Conservation (phyloP, 2,797 vertebrate species). For the Pangasius krempfi region DNA sequence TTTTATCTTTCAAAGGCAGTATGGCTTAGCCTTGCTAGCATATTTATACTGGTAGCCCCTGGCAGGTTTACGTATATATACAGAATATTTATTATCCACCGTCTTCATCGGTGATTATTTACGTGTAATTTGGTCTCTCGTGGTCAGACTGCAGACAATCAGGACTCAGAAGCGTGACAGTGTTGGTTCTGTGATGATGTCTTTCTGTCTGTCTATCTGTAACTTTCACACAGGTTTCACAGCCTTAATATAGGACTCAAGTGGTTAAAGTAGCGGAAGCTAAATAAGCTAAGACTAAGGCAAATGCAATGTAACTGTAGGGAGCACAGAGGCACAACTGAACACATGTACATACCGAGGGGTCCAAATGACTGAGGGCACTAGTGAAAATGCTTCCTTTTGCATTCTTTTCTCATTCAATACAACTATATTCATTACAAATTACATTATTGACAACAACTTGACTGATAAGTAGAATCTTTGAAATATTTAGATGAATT, state of each 20-base stretch:
- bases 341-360: neutral
- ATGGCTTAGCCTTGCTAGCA: neutral
- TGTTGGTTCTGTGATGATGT: neutral
- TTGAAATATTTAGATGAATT: no score
- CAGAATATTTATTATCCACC: neutral
- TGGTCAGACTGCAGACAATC: neutral
- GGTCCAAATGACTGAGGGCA: neutral
- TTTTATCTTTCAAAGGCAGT: neutral
- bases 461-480: no score
- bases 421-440: no score
- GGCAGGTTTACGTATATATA: neutral
- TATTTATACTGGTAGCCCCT: neutral
- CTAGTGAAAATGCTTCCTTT: neutral
- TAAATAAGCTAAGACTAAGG: no score
- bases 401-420: neutral
- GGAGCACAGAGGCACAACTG: neutral
- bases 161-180: neutral
- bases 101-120: neutral
- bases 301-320: neutral
- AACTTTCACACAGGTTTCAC: neutral
- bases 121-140: neutral
- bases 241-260: neutral
- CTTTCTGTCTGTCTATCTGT: neutral
- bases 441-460: no score
- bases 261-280: neutral